Conservation (phyloP, 2,113 vertebrate genomes). For the Serinus canaria region DNA sequence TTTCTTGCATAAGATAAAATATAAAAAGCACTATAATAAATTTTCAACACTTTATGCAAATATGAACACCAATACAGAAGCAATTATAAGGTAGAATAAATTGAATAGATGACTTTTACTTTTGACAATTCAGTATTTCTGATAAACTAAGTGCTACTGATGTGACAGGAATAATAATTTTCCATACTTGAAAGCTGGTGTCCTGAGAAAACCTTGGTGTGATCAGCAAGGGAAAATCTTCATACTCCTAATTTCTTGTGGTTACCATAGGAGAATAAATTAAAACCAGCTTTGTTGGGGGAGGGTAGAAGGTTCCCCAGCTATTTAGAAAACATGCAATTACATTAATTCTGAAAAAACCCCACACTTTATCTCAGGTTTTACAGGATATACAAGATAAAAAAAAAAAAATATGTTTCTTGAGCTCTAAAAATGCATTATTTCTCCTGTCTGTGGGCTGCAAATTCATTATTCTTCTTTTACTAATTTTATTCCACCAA, state of each 20-base stretch:
- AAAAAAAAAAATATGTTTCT: not conserved
- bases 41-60: not conserved
- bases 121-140: not conserved
- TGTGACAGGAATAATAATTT: not conserved
- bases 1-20: not conserved
- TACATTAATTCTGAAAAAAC: not conserved
- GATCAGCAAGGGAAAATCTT: not conserved
- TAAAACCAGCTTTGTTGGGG: not conserved
- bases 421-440: not conserved
- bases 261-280: not conserved
- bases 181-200: not conserved
- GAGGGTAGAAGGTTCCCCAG: not conserved
- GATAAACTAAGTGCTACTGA: not conserved
- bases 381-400: not conserved
- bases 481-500: not conserved
- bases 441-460: not conserved
- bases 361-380: not conserved
- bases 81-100: conserved; percentile 10
- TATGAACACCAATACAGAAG: not conserved
- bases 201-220: not conserved
- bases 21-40: not conserved
- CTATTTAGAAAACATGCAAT: not conserved
- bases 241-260: not conserved
- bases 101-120: not conserved
- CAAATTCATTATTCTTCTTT: not conserved